phyloP scores from a whole-genome alignment of 2,797 vertebrate genomes.

The Rhabdomys pumilio region DNA sequence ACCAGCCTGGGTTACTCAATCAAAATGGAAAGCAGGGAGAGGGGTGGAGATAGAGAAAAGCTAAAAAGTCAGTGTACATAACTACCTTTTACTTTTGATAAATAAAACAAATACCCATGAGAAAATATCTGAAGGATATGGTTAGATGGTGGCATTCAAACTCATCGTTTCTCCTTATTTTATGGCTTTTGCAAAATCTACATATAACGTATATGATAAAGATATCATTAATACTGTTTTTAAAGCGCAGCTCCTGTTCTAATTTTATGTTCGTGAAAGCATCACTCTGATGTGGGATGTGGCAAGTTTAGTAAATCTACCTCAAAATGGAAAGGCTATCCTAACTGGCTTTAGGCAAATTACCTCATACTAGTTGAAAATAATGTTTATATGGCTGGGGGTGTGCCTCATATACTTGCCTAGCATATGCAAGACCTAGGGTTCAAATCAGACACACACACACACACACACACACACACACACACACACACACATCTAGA shows the following conservation, averaged over 20 bases:
- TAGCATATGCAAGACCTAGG: background rate
- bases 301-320: background rate
- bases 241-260: background rate
- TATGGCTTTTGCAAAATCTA: conserved; percentile 13
- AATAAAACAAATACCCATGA: conserved; percentile 37
- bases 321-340: conserved; percentile 19
- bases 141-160: conserved; percentile 8
- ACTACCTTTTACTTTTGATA: conserved; percentile 19
- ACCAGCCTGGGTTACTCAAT: background rate
- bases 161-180: background rate
- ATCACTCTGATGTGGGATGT: conserved; percentile 11
- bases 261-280: background rate
- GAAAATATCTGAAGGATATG: conserved; percentile 41
- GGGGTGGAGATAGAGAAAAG: background rate
- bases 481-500: background rate
- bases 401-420: background rate
- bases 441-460: background rate
- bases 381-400: background rate
- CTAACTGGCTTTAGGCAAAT: conserved; percentile 7
- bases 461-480: background rate
- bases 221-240: conserved; percentile 20
- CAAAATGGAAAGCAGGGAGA: background rate
- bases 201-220: conserved; percentile 6
- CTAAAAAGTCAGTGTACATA: background rate
- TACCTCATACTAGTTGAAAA: conserved; percentile 3